Conservation (phyloP, 2,797 vertebrate genomes). For the Sebastolobus altivelis region DNA sequence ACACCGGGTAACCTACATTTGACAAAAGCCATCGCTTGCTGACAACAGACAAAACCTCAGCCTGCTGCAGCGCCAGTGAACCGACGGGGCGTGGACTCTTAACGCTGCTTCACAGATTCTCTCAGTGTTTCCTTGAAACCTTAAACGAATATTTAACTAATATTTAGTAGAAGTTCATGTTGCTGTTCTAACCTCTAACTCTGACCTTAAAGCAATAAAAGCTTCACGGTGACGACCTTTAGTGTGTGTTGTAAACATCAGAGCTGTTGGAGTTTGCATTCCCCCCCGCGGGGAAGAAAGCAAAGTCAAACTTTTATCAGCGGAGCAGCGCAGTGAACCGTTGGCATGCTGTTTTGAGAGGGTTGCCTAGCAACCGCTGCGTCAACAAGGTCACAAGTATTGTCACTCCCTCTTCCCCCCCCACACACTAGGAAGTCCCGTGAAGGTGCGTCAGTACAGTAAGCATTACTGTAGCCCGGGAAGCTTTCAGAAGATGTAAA, state of each 20-base stretch:
- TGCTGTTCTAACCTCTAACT: background rate
- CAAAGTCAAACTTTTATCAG: slow-evolving; percentile 59
- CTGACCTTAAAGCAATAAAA: background rate
- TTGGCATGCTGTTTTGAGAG: slow-evolving; percentile 70
- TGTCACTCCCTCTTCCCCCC: slow-evolving; percentile 12
- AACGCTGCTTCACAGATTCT: too few relatives aligned
- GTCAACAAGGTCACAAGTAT: slow-evolving; percentile 69
- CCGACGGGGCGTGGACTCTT: background rate
- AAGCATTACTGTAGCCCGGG: background rate
- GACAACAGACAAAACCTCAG: slow-evolving; percentile 7
- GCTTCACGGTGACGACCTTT: background rate
- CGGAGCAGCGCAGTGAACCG: slow-evolving; percentile 26
- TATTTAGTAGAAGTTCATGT: background rate
- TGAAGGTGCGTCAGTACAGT: slow-evolving; percentile 22
- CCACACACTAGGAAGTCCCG: slow-evolving; percentile 17
- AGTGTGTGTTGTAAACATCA: background rate
- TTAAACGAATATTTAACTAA: background rate
- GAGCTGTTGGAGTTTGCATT: background rate
- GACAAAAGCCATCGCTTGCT: slow-evolving; percentile 56
- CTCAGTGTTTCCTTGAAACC: too few relatives aligned
- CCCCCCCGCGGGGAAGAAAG: slow-evolving; percentile 6
- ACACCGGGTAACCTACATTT: slow-evolving; percentile 76
- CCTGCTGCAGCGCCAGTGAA: background rate
- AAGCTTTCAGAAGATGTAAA: slow-evolving; percentile 11
- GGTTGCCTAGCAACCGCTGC: slow-evolving; percentile 73